A percentile compares a stretch with the other conserved stretches of the same genome.
phyloP scores from a whole-genome alignment of 2,888 invertebrate species.

The Ischnura elegans region DNA sequence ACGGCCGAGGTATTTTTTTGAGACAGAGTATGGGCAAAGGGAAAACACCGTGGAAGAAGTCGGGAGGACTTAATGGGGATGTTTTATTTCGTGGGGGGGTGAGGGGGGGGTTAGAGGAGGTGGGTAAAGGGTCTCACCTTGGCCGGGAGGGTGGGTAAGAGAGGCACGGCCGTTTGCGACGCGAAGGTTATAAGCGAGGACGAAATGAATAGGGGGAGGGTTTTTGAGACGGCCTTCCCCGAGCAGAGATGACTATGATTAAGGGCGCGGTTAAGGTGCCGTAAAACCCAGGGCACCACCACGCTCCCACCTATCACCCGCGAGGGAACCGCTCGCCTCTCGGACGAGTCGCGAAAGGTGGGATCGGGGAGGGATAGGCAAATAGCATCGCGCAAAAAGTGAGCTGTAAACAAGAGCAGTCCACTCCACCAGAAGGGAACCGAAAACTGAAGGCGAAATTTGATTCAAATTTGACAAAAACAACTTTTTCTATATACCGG shows the following conservation, averaged over 20 bases:
- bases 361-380: no score
- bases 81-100: constrained; percentile 1
- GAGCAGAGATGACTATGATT: constrained; percentile 53
- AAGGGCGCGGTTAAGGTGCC: constrained; percentile 42
- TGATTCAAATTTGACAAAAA: no score
- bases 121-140: background rate
- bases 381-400: no score
- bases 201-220: constrained; percentile 52
- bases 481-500: no score
- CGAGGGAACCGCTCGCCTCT: background rate
- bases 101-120: background rate
- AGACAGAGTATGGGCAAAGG: no score
- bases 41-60: background rate
- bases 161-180: background rate
- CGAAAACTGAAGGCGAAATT: no score
- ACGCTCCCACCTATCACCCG: background rate
- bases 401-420: no score
- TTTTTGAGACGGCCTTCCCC: constrained; percentile 23
- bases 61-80: background rate
- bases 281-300: background rate
- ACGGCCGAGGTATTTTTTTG: background rate
- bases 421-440: no score
- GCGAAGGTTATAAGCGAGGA: background rate
- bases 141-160: background rate
- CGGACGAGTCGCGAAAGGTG: background rate